These are phyloP conservation scores for Trichacis sp. DNA, from an alignment of 2,888 invertebrate species.

Conservation along the genomic window DNA sequence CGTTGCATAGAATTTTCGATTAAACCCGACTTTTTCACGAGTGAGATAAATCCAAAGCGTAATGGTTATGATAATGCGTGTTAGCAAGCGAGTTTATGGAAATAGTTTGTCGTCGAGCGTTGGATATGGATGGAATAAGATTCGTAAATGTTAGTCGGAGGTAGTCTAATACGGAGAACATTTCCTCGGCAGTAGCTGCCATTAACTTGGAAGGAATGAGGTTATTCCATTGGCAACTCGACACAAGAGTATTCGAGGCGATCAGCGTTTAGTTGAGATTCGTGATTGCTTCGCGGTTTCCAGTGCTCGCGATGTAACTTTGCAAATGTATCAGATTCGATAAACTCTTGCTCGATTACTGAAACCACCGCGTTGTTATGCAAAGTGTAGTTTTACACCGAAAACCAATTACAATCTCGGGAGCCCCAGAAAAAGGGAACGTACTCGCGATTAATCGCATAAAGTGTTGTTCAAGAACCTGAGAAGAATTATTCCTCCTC, in stretches of 20 bases:
- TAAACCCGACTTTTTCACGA: no score
- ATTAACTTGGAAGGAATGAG: conserved; percentile 43
- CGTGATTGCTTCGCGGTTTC: conserved; percentile 43
- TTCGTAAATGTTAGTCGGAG: conserved; percentile 38
- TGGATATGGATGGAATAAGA: conserved; percentile 30
- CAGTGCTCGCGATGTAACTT: conserved; percentile 30
- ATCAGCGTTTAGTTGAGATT: conserved; percentile 42
- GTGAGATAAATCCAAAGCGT: no score
- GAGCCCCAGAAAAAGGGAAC: no score
- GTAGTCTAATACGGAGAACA: conserved; percentile 37
- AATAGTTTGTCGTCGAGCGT: conserved; percentile 1
- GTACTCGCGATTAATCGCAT: no score
- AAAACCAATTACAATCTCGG: conserved; percentile 17
- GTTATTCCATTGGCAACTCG: conserved; percentile 43
- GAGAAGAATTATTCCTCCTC: no score
- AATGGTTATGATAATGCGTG: background rate
- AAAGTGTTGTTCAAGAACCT: no score
- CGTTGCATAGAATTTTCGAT: no score
- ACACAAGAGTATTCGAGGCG: conserved; percentile 42
- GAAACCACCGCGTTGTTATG: conserved; percentile 16
- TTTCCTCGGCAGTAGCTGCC: conserved; percentile 43
- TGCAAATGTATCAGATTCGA: conserved; percentile 40
- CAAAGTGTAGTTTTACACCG: conserved; percentile 9
- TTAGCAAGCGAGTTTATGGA: conserved; percentile 1
- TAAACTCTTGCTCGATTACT: conserved; percentile 35